Evolutionary conservation across 1,140 invertebrate genomes (phyloP).

Genomic region (Drosophila serrata): DNA sequence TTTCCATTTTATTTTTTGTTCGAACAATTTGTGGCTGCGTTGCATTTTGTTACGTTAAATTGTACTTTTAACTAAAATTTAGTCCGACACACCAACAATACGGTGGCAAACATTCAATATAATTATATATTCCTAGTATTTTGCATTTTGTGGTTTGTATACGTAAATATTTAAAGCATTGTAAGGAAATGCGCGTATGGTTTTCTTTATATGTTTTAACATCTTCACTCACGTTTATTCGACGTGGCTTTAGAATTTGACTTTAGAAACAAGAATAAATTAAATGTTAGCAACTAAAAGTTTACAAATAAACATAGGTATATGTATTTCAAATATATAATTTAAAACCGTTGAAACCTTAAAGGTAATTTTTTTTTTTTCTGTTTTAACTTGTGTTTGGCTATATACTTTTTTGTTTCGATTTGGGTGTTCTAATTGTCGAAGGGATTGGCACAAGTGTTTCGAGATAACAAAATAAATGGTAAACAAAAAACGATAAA

Average conservation of each 20-base stretch:
- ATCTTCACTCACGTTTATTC: background rate
- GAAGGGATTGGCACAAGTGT: constrained; percentile 63
- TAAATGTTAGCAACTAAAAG: constrained; percentile 18
- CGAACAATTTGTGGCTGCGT: constrained; percentile 39
- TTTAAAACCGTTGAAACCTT: constrained; percentile 30
- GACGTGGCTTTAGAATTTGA: too few relatives aligned
- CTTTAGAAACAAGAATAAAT: constrained; percentile 19
- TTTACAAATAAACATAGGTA: constrained; percentile 15
- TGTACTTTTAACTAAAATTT: constrained; percentile 36
- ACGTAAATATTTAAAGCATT: constrained; percentile 37
- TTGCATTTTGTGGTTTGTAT: constrained; percentile 14
- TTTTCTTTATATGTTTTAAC: background rate
- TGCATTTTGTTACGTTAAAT: constrained; percentile 56
- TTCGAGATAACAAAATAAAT: constrained; percentile 30
- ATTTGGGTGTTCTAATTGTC: constrained; percentile 27
- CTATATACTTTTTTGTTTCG: constrained; percentile 4
- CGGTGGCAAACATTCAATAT: constrained; percentile 8
- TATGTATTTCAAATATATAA: constrained; percentile 49
- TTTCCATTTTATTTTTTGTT: constrained; percentile 18
- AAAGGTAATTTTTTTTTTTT: constrained; percentile 15
- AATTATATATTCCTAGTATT: constrained; percentile 3
- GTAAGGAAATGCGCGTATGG: constrained; percentile 9
- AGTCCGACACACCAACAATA: constrained; percentile 8
- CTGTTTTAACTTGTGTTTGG: constrained; percentile 16
- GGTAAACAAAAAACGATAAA: constrained; percentile 14